Evolutionary conservation across 2,113 vertebrate genomes (phyloP).

Genomic region (Octodon degus): DNA sequence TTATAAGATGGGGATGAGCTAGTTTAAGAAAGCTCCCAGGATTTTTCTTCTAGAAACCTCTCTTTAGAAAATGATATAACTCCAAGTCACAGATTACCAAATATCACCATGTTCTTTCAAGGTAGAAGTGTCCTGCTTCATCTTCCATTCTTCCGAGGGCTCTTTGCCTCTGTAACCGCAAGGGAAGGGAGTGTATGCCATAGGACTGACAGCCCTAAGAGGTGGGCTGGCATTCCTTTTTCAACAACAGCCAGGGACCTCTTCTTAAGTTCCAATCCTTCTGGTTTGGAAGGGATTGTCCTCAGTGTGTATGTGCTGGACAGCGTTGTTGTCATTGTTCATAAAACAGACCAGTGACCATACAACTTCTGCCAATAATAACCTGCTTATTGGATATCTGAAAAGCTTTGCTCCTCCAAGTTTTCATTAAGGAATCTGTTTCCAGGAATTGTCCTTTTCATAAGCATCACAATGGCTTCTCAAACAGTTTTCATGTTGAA

Average conservation of each 20-base stretch:
- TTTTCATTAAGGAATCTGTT: conserved; percentile 41
- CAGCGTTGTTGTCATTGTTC: neutral
- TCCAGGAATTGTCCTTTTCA: neutral
- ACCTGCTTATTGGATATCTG: neutral
- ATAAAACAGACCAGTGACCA: neutral
- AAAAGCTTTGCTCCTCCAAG: neutral
- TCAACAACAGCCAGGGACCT: neutral
- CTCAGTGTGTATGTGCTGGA: neutral
- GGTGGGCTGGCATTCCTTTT: neutral
- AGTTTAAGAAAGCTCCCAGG: neutral
- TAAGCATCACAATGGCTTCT: conserved; percentile 39
- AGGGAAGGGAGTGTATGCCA: neutral
- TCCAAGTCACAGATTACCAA: neutral
- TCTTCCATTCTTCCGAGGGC: rapidly evolving
- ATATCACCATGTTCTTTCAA: neutral
- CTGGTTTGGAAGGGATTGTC: neutral
- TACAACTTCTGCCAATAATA: neutral
- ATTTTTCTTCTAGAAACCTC: conserved; percentile 49
- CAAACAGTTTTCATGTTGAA: conserved; percentile 63
- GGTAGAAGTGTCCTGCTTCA: neutral
- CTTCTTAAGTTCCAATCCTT: neutral
- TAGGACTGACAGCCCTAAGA: neutral
- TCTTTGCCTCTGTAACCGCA: neutral
- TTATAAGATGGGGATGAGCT: neutral
- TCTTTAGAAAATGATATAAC: neutral